Evolutionary conservation across 2,113 vertebrate genomes (phyloP).

Genomic region (Eptatretus burgeri): DNA sequence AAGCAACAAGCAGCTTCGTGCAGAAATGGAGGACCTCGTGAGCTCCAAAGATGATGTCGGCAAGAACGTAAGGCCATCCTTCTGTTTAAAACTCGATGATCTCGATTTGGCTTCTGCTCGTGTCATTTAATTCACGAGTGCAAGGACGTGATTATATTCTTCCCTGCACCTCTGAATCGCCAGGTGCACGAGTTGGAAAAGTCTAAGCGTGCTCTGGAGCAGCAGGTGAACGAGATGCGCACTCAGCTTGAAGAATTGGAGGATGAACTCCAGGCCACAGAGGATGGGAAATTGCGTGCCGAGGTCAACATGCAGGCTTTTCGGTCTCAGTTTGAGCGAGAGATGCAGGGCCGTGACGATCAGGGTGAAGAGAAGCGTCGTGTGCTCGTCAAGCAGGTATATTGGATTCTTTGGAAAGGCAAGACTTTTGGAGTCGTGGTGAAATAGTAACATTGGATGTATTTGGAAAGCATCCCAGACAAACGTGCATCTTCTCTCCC

Average conservation of each 20-base stretch:
- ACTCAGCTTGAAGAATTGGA: conserved; percentile 85
- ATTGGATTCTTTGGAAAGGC: background rate
- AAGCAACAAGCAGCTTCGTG: conserved; percentile 50
- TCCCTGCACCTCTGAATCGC: background rate
- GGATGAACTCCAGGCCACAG: conserved; percentile 76
- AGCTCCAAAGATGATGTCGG: conserved; percentile 89
- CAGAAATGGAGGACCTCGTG: conserved; percentile 87
- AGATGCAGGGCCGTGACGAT: conserved; percentile 60
- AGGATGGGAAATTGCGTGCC: conserved; percentile 72
- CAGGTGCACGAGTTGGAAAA: conserved; percentile 95
- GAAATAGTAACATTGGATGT: background rate
- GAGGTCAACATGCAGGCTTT: conserved; percentile 94
- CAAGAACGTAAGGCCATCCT: conserved; percentile 41
- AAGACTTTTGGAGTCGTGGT: background rate
- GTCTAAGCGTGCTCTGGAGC: conserved; percentile 54
- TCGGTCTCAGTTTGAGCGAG: conserved; percentile 74
- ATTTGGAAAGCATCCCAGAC: background rate
- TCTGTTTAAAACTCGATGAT: no score
- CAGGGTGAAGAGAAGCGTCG: conserved; percentile 91
- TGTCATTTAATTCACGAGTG: background rate
- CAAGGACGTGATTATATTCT: background rate
- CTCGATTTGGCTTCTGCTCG: background rate
- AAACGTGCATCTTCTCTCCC: background rate
- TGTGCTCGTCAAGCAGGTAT: conserved; percentile 61
- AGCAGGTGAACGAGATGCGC: conserved; percentile 89